Evolutionary conservation across 1,140 invertebrate genomes (phyloP).

Genomic region (Leptinotarsa lineolata): DNA sequence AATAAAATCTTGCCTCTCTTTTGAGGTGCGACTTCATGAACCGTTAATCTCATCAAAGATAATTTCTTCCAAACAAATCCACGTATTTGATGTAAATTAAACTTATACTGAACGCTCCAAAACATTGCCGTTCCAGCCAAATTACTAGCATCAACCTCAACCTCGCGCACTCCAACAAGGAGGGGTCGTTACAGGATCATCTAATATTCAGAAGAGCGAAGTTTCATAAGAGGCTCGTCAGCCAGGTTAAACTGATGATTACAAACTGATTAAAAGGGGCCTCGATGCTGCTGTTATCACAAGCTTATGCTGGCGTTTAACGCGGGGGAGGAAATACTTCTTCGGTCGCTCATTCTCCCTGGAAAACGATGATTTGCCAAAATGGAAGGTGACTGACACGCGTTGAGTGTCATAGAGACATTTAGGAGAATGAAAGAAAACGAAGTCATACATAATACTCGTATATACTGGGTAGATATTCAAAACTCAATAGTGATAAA

Average conservation of each 20-base stretch:
- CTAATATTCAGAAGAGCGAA: slow-evolving; percentile 43
- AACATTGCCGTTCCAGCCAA: background rate
- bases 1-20: too few relatives aligned
- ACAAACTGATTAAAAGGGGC: slow-evolving; percentile 49
- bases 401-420: background rate
- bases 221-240: slow-evolving; percentile 46
- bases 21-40: too few relatives aligned
- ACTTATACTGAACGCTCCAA: background rate
- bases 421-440: background rate
- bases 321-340: slow-evolving; percentile 10
- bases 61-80: too few relatives aligned
- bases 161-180: background rate
- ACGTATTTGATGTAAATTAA: too few relatives aligned
- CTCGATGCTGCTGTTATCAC: slow-evolving; percentile 40
- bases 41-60: too few relatives aligned
- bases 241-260: slow-evolving; percentile 52
- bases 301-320: slow-evolving; percentile 42
- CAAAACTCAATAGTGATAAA: too few relatives aligned
- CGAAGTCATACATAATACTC: background rate
- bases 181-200: background rate
- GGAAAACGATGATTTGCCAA: background rate
- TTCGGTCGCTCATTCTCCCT: background rate
- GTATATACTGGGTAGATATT: too few relatives aligned
- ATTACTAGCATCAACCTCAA: background rate
- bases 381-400: background rate